phyloP scores from a whole-genome alignment of 2,888 invertebrate genomes.

The Stenurella melanura region DNA sequence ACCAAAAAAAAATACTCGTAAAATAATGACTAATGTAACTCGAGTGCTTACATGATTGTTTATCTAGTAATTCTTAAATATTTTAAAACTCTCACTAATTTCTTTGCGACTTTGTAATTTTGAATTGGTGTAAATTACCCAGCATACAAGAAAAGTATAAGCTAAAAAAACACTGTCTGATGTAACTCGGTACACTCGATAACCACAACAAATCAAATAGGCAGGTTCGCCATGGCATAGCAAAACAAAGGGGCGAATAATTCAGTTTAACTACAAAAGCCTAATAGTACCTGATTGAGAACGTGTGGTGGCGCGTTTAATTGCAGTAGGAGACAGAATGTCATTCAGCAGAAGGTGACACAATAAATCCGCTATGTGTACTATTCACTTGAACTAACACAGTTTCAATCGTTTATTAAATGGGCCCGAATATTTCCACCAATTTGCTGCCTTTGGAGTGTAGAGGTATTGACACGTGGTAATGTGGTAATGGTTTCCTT shows the following conservation, averaged over 20 bases:
- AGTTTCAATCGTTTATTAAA: background rate
- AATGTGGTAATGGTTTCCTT: slow-evolving; percentile 14
- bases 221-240: slow-evolving; percentile 22
- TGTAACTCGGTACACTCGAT: background rate
- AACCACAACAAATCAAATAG: slow-evolving; percentile 28
- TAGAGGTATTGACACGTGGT: slow-evolving; percentile 9
- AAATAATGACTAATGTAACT: too few species aligned
- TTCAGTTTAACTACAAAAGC: slow-evolving; percentile 36
- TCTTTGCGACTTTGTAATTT: too few species aligned
- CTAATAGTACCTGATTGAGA: slow-evolving; percentile 26
- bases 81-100: too few species aligned
- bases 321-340: slow-evolving; percentile 24
- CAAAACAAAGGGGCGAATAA: slow-evolving; percentile 42
- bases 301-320: slow-evolving; percentile 28
- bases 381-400: slow-evolving; percentile 11
- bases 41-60: too few species aligned
- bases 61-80: too few species aligned
- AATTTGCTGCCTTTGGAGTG: slow-evolving; percentile 12
- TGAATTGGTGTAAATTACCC: too few species aligned
- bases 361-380: slow-evolving; percentile 27
- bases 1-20: too few species aligned
- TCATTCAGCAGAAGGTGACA: slow-evolving; percentile 28
- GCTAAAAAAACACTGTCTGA: background rate
- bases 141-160: too few species aligned
- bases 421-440: slow-evolving; percentile 14